These are phyloP conservation scores for Maconellicoccus hirsutus DNA, from an alignment of 1,140 invertebrate genomes.

Conservation along the genomic window DNA sequence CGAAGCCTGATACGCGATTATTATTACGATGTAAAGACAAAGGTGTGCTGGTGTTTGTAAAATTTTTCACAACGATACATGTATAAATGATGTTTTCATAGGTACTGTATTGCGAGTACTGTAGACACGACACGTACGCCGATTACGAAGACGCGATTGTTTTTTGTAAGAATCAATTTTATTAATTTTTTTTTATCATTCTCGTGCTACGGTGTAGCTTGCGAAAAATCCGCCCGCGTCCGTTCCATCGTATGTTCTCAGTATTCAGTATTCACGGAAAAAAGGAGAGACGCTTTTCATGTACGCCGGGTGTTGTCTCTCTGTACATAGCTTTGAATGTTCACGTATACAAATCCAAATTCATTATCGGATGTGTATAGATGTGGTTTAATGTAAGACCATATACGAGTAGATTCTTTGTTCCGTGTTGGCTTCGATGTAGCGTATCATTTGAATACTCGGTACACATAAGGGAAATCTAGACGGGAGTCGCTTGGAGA, in stretches of 20 bases:
- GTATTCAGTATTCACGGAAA: too few species aligned
- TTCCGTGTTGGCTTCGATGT: neutral
- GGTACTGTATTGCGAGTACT: neutral
- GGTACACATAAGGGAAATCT: too few species aligned
- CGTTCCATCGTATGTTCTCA: too few species aligned
- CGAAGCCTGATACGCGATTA: too few species aligned
- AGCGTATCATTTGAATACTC: neutral
- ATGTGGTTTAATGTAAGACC: too few species aligned
- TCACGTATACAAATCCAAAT: neutral
- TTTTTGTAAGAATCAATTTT: neutral
- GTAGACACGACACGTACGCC: neutral
- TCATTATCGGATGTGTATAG: neutral
- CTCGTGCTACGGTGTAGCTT: neutral
- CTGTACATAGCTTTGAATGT: neutral
- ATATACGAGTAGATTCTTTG: neutral
- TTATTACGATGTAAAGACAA: too few species aligned
- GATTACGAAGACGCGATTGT: neutral
- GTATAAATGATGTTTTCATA: neutral
- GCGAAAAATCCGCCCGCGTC: too few species aligned
- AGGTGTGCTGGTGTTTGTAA: too few species aligned
- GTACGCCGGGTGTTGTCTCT: neutral
- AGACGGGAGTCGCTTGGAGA: too few species aligned
- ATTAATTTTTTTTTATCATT: neutral
- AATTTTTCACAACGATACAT: too few species aligned
- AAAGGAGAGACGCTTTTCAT: neutral